phyloP scores from a whole-genome alignment of 2,113 vertebrate genomes.

The Callorhinus ursinus region DNA sequence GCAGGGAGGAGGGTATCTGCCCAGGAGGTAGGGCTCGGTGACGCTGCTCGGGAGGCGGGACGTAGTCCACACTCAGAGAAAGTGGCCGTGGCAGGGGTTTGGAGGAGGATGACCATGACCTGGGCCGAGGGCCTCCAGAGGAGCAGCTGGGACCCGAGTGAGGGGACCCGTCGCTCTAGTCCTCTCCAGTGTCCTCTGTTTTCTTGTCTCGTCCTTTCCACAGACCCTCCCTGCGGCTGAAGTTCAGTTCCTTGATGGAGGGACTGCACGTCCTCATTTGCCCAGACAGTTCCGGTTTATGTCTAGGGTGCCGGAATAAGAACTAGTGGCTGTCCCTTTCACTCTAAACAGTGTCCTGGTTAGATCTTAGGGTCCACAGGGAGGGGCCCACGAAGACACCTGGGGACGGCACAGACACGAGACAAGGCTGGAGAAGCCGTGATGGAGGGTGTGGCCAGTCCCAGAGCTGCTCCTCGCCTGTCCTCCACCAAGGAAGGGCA shows the following conservation, averaged over 20 bases:
- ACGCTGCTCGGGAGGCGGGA: accelerated
- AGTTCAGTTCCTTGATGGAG: neutral
- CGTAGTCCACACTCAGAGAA: accelerated
- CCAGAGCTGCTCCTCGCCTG: accelerated
- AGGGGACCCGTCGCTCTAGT: neutral
- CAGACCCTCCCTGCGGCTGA: neutral
- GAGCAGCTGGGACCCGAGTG: neutral
- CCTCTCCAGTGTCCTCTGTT: accelerated
- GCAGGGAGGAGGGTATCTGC: neutral
- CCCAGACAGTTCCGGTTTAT: neutral
- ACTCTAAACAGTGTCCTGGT: neutral
- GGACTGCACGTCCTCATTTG: neutral
- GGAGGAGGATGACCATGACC: accelerated
- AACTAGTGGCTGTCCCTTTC: neutral
- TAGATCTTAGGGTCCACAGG: neutral
- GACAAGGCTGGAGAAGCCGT: neutral
- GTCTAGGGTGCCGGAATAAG: neutral
- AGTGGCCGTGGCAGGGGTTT: accelerated
- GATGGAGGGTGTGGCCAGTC: neutral
- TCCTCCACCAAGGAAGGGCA: too few species aligned
- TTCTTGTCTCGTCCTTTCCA: neutral
- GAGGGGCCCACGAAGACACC: neutral
- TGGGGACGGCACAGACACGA: neutral
- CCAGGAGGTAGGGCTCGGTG: neutral
- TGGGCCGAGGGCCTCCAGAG: neutral